Percentiles rank a stretch among this genome's conserved stretches.
phyloP scores from a whole-genome alignment of 2,113 vertebrate genomes.

The Ptilonorhynchus violaceus region DNA sequence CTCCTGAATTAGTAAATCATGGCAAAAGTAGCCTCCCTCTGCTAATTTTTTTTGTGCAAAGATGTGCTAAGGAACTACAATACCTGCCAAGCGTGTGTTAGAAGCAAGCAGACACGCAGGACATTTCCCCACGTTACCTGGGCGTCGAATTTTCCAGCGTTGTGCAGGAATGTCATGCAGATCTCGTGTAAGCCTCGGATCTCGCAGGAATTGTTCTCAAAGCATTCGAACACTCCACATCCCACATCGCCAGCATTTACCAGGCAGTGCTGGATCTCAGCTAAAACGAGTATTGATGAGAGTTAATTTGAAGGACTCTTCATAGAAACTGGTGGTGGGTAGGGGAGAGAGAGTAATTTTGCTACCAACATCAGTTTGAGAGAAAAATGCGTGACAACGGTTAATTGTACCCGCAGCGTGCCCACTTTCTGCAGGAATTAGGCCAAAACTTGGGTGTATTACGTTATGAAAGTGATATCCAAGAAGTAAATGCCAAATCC shows the following conservation, averaged over 20 bases:
- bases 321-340: neutral
- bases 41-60: neutral
- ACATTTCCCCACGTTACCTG: conserved; percentile 80
- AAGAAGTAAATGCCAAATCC: conserved; percentile 44
- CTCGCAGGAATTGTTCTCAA: conserved; percentile 99
- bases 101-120: neutral
- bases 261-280: conserved; percentile 97
- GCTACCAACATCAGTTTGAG: conserved; percentile 9
- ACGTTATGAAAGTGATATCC: conserved; percentile 34
- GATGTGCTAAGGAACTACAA: neutral
- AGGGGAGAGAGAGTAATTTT: neutral
- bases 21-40: neutral
- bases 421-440: conserved; percentile 30
- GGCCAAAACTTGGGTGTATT: conserved; percentile 20
- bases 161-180: conserved; percentile 98
- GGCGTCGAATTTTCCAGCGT: conserved; percentile 98
- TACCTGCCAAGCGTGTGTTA: neutral
- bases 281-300: conserved; percentile 74
- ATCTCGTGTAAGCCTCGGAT: conserved; percentile 97
- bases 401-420: neutral
- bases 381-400: conserved; percentile 2
- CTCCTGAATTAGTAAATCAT: neutral
- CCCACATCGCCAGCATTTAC: conserved; percentile 96
- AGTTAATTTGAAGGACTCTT: conserved; percentile 12
- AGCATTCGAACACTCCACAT: conserved; percentile 97